phyloP scores from a whole-genome alignment of 2,797 vertebrate genomes.

The Mareca strepera region DNA sequence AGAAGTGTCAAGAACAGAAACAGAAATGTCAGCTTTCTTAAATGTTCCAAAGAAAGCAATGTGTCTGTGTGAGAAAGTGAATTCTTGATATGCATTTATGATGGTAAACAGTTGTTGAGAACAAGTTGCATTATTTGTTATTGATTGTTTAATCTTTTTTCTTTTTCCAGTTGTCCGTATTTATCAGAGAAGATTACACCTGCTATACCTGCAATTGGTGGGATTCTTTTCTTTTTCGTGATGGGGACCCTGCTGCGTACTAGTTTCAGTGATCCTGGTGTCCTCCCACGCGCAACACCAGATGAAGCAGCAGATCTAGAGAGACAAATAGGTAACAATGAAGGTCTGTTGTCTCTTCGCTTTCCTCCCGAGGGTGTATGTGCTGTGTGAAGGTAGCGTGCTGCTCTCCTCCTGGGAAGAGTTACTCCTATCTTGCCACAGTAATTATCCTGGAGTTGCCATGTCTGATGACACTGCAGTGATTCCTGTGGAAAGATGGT shows the following conservation, averaged over 20 bases:
- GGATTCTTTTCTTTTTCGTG: constrained; percentile 94
- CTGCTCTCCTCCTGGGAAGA: constrained; percentile 5
- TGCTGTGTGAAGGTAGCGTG: constrained; percentile 5
- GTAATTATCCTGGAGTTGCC: neutral
- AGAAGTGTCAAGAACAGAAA: neutral
- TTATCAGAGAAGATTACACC: constrained; percentile 89
- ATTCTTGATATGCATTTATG: neutral
- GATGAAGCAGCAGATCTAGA: constrained; percentile 97
- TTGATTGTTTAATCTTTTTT: constrained; percentile 24
- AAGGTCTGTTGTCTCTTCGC: constrained; percentile 60
- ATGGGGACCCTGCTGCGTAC: constrained; percentile 94
- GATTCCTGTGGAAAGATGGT: neutral
- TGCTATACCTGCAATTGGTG: constrained; percentile 91
- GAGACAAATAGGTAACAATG: constrained; percentile 93
- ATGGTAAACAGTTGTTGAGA: neutral
- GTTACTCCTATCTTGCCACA: neutral
- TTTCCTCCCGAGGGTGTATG: constrained; percentile 43
- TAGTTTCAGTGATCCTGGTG: constrained; percentile 98
- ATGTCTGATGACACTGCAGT: neutral
- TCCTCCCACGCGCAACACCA: constrained; percentile 91
- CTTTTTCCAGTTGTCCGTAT: constrained; percentile 87
- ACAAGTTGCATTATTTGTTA: neutral
- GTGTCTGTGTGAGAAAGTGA: neutral
- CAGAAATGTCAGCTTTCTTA: neutral
- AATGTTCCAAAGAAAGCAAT: neutral